Base-by-base conservation (phyloP, 1,140 invertebrate genomes). In the Drosophila albomicans region DNA sequence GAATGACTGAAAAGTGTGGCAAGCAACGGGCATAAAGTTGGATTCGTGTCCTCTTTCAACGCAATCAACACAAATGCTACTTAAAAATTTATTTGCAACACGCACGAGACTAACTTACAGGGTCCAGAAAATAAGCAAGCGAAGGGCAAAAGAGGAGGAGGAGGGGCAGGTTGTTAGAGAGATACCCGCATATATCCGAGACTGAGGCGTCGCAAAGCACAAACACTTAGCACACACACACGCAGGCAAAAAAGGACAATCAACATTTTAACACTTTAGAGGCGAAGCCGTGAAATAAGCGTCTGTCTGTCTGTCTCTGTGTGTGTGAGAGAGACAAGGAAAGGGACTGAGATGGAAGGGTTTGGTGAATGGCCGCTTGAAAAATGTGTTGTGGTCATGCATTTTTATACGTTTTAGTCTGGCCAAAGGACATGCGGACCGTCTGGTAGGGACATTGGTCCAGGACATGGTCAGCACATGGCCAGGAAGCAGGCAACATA, bases 61-160 rank as follows among this genome's bases (percentile, higher is more conserved):
- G 85, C 85, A 89, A 88, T 88, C 84, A 88, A 88, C 85, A 89
- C 85, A 88, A 88, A 88, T 89, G 84, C 84, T 89, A 88, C 84
- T 88, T 88, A 88, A 89, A 88, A 88, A 89, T 88, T 88, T 88
- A 88, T 88, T 88, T 88, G 84, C 82, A 67, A 84, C 78, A 84
- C 84, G 84, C 85, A 88, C 84, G 78, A 84, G 76, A 88, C 76
- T 45, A 66, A 77, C 73, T 65, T 56, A 70, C 68, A 67, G 43
- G 61, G 61, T 35, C 13, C 35, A 38, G 35, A 35, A 15, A 6
- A 15, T 25, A 25, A 25, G 20, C 20, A 25, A 25, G 20, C 20
- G 20, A 38, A 46, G 15, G 20, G 16, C 2, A 20, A 11, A 30
- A 3, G n/a, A 2, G 10, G 35, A 6, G 28, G 13, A 32, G n/a